Evolutionary conservation across 1,140 invertebrate species (phyloP).

Genomic region (Drosophila cardini): DNA sequence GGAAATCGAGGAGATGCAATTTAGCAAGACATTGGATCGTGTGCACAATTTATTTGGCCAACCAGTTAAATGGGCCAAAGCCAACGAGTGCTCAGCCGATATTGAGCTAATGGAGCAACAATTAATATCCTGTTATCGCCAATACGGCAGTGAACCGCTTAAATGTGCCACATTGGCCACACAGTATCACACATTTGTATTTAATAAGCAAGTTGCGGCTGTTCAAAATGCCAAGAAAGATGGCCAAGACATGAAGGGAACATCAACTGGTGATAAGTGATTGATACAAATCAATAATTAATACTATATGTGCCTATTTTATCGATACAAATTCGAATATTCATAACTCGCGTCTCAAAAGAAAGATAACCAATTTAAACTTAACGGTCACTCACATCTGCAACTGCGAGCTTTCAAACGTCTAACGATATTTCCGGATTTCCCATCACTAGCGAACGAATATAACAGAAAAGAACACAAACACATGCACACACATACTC

Average conservation of each 20-base stretch:
- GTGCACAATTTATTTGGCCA: constrained; percentile 55
- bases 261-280: constrained; percentile 10
- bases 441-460: no score
- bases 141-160: constrained; percentile 48
- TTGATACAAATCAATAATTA: background rate
- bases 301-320: background rate
- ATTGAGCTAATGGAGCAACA: constrained; percentile 51
- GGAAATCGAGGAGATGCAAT: constrained; percentile 63
- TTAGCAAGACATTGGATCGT: constrained; percentile 54
- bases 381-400: constrained; percentile 17
- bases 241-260: background rate
- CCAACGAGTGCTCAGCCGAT: constrained; percentile 45
- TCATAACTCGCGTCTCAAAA: constrained; percentile 4
- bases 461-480: no score
- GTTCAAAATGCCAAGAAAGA: constrained; percentile 22
- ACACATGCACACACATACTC: background rate
- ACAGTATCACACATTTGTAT: constrained; percentile 60
- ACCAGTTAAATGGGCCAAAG: constrained; percentile 51
- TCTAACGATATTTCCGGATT: no score
- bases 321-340: constrained; percentile 8
- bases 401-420: background rate
- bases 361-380: constrained; percentile 5
- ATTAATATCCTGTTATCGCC: constrained; percentile 54
- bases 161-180: constrained; percentile 59
- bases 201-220: constrained; percentile 49